Evolutionary conservation across 2,888 invertebrate genomes (phyloP), one percentile per base, ranked within the genome.

Genomic region (Stenoptilia bipunctidactyla): DNA sequence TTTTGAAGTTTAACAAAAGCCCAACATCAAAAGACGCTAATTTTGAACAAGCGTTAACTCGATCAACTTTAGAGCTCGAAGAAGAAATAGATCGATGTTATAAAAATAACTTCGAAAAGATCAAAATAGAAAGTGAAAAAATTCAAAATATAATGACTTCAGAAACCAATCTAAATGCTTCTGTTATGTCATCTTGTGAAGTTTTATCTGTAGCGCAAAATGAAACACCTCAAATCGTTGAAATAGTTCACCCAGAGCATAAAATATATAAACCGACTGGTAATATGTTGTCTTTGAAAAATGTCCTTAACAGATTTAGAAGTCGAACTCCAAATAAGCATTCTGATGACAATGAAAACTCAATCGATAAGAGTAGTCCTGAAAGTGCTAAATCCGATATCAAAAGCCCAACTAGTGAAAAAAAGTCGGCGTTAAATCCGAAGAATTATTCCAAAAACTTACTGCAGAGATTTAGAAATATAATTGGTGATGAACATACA

Each of bases 231-330:
- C 79, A 56, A 55, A 80, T 51, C 55, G 70, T 67, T 48, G 84
- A 71, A 61, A 70, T 85, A 1, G 86, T 89, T 45, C 92, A 92
- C 58, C 93, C 93, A 0, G 92, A 92, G 57, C 92, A 93, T 62
- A 92, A 90, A 69, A 92, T 92, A 51, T 92, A 92, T 56, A 87
- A 91, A 46, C 88, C 89, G 36, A 86, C 87, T 0, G 82, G 85
- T 37, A 87, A 80, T 45, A 69, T 83, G 47, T 52, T 80, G 1
- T 84, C 88, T 2, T 67, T 88, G 1, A 85, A 87, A 57, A 88
- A 87, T 51, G 82, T 88, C 20, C 61, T 88, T 4, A 86, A 84
- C 53, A 72, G 86, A 38, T 85, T 88, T 45, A 85, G 82, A 53
- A 70, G 63, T 41, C 70, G 63, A 14, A 70, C 67, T n/a, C 72